Conservation (phyloP, 1,140 invertebrate species). For the Aphidius gifuensis region DNA sequence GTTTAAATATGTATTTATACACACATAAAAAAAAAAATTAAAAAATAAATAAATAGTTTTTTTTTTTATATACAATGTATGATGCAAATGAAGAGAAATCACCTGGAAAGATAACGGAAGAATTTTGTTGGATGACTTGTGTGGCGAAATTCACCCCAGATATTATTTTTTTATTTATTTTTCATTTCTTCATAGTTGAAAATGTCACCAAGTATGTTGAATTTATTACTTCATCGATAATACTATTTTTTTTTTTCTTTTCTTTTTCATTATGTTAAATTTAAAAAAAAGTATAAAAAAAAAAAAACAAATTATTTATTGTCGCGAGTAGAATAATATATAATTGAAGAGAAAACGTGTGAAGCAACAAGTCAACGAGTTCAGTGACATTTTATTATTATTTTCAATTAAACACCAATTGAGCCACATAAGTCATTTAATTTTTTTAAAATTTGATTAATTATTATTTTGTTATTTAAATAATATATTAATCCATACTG, state of each 20-base stretch:
- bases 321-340: too few species aligned
- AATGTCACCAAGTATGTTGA: conserved; percentile 2
- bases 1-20: conserved; percentile 5
- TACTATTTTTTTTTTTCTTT: too few species aligned
- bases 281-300: too few species aligned
- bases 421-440: conserved; percentile 2
- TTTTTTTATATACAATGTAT: background rate
- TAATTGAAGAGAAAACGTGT: background rate
- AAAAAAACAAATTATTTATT: too few species aligned
- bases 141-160: conserved; percentile 3
- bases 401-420: conserved; percentile 7
- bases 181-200: background rate
- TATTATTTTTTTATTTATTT: conserved; percentile 1
- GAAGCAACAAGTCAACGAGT: conserved; percentile 15
- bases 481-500: background rate
- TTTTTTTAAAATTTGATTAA: background rate
- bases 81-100: conserved; percentile 2
- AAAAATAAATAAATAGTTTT: background rate
- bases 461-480: background rate
- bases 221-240: too few species aligned
- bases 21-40: background rate
- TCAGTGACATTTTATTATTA: conserved; percentile 6
- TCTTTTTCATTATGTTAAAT: too few species aligned
- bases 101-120: conserved; percentile 21
- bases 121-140: conserved; percentile 22